phyloP scores from a whole-genome alignment of 2,888 invertebrate genomes.

The Drosophila crucigera region DNA sequence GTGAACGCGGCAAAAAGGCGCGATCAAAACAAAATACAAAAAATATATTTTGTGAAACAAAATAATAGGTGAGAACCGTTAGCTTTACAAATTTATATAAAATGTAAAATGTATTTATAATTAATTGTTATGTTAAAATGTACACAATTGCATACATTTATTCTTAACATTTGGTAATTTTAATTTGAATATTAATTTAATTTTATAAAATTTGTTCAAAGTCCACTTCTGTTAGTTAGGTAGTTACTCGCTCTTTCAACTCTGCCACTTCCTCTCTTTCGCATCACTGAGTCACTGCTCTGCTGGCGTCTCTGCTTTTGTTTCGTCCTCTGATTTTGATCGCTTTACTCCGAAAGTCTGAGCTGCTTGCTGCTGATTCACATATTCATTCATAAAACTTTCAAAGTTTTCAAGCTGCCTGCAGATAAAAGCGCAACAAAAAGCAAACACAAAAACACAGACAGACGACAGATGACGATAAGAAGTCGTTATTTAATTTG shows the following conservation, averaged over 20 bases:
- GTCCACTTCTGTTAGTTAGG: background rate
- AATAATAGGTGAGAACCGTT: constrained; percentile 30
- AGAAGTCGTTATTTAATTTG: constrained; percentile 29
- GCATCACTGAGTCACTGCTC: constrained; percentile 34
- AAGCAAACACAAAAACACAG: constrained; percentile 24
- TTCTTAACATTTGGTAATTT: background rate
- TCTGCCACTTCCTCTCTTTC: constrained; percentile 2
- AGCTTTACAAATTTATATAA: too few relatives aligned
- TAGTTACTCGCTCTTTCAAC: background rate
- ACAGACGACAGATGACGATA: constrained; percentile 22
- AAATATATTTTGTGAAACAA: constrained; percentile 33
- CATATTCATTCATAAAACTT: constrained; percentile 64
- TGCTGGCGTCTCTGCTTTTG: background rate
- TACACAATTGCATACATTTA: background rate
- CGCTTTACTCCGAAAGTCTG: background rate
- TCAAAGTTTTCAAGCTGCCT: constrained; percentile 47
- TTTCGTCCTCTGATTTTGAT: constrained; percentile 27
- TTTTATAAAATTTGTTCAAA: background rate
- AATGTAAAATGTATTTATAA: background rate
- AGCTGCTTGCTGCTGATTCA: constrained; percentile 5
- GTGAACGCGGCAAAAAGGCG: constrained; percentile 33
- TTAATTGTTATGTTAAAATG: background rate
- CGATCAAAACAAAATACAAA: constrained; percentile 62
- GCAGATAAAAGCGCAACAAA: constrained; percentile 48
- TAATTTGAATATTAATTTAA: background rate